phyloP scores from a whole-genome alignment of 2,113 vertebrate species.

The Mastomys natalensis region DNA sequence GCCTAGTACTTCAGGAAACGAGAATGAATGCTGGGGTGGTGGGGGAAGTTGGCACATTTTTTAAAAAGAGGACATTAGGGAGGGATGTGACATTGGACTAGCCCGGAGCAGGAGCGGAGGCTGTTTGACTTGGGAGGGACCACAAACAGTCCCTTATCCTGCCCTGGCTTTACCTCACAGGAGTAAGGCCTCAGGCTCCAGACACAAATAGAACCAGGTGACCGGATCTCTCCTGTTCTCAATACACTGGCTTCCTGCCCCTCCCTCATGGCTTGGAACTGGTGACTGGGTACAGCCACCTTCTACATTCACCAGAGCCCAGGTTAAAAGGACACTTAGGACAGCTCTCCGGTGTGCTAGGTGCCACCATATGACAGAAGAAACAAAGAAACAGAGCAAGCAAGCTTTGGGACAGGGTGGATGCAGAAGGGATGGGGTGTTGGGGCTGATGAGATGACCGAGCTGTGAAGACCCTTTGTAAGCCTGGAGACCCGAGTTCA shows the following conservation, averaged over 20 bases:
- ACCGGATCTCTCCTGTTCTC: background rate
- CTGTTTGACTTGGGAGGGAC: background rate
- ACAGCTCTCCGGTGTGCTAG: background rate
- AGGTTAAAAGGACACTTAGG: background rate
- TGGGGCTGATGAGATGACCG: background rate
- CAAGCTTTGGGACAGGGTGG: background rate
- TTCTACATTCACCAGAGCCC: background rate
- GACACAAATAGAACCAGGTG: background rate
- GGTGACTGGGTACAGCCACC: rapidly evolving
- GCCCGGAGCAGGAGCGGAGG: rapidly evolving
- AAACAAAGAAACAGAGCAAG: too few species aligned
- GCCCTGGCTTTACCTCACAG: background rate
- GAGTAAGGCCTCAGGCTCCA: background rate
- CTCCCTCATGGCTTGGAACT: background rate
- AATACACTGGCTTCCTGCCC: background rate
- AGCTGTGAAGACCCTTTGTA: background rate
- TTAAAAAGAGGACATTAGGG: background rate
- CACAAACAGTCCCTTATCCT: background rate
- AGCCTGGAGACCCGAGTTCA: background rate
- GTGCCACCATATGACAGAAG: rapidly evolving
- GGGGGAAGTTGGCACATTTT: background rate
- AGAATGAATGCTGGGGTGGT: too few species aligned
- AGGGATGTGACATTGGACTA: too few species aligned
- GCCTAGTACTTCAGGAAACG: background rate
- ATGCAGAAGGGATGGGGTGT: background rate